phyloP scores from a whole-genome alignment of 2,888 invertebrate species.

The Criorhina ranunculi region DNA sequence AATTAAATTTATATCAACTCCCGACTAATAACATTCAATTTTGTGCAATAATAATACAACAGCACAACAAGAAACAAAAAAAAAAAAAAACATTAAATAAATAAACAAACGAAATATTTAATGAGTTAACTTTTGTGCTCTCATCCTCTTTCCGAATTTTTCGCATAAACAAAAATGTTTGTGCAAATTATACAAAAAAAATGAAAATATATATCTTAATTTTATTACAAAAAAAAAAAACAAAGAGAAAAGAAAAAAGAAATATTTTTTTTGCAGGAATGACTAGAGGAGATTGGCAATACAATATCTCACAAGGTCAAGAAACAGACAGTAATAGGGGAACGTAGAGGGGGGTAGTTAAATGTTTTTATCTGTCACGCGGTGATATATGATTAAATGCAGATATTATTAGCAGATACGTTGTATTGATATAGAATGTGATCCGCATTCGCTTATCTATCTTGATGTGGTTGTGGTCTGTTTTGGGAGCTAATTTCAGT shows the following conservation, averaged over 20 bases:
- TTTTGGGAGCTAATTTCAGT: slow-evolving; percentile 4
- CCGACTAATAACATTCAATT: slow-evolving; percentile 21
- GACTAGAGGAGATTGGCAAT: background rate
- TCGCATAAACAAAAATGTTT: slow-evolving; percentile 10
- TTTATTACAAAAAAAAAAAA: background rate
- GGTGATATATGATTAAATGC: slow-evolving; percentile 51
- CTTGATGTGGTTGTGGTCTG: background rate
- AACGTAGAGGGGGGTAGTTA: background rate
- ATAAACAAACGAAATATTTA: slow-evolving; percentile 34
- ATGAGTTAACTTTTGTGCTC: slow-evolving; percentile 10
- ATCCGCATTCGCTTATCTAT: slow-evolving; percentile 27
- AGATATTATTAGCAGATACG: slow-evolving; percentile 40
- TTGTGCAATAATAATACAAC: slow-evolving; percentile 34
- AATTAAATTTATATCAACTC: slow-evolving; percentile 46
- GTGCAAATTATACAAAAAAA: background rate
- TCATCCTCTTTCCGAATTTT: background rate
- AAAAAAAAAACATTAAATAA: slow-evolving; percentile 17
- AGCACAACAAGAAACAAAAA: background rate
- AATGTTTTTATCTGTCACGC: slow-evolving; percentile 47
- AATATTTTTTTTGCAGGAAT: background rate
- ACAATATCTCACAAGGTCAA: slow-evolving; percentile 16
- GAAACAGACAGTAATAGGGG: background rate
- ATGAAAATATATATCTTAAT: background rate
- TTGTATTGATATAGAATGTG: slow-evolving; percentile 26
- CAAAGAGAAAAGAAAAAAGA: background rate